Evolutionary conservation across 2,113 vertebrate genomes (phyloP).

Genomic region (Gambusia holbrooki): DNA sequence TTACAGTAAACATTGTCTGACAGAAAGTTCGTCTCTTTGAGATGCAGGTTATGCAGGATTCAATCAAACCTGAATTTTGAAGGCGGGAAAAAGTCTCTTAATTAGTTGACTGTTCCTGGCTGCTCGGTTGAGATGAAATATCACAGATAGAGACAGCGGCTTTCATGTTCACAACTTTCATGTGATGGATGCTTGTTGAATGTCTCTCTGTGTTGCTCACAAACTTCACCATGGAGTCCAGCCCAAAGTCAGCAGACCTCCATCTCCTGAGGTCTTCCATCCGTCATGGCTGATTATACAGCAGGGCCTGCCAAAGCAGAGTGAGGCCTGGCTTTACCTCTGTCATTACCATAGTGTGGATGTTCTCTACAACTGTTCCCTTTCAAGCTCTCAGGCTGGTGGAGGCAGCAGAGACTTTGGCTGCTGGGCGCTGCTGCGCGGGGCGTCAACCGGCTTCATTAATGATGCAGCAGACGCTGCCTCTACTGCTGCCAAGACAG

Average conservation of each 20-base stretch:
- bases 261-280: slow-evolving; percentile 33
- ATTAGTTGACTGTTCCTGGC: slow-evolving; percentile 55
- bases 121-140: slow-evolving; percentile 35
- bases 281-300: slow-evolving; percentile 59
- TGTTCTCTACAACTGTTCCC: slow-evolving; percentile 41
- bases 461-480: slow-evolving; percentile 67
- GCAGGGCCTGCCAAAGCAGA: slow-evolving; percentile 52
- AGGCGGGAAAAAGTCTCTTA: slow-evolving; percentile 30
- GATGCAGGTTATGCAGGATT: slow-evolving; percentile 44
- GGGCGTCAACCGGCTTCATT: slow-evolving; percentile 64
- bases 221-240: slow-evolving; percentile 37
- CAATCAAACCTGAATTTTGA: slow-evolving; percentile 55
- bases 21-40: slow-evolving; percentile 45
- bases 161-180: slow-evolving; percentile 58
- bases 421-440: slow-evolving; percentile 47
- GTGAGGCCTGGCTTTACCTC: slow-evolving; percentile 51
- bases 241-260: slow-evolving; percentile 33
- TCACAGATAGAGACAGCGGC: slow-evolving; percentile 41
- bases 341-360: slow-evolving; percentile 63
- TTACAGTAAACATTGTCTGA: slow-evolving; percentile 65
- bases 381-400: slow-evolving; percentile 47
- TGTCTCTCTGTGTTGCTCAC: slow-evolving; percentile 17
- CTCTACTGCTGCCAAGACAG: slow-evolving; percentile 59
- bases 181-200: slow-evolving; percentile 42
- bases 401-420: slow-evolving; percentile 43